phyloP scores from a whole-genome alignment of 2,888 invertebrate genomes.

The Spilarctia lutea region DNA sequence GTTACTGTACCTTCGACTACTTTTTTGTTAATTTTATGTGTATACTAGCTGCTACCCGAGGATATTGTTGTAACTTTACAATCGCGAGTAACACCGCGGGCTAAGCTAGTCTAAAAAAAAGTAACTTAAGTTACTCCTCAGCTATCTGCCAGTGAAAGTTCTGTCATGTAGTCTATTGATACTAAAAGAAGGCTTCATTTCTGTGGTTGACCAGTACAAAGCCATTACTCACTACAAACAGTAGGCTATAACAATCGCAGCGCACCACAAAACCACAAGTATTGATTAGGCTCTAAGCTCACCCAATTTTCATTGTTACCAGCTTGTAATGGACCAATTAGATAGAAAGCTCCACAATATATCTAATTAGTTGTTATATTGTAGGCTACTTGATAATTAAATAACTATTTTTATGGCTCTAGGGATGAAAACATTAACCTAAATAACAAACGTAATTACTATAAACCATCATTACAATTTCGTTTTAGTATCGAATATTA shows the following conservation, averaged over 20 bases:
- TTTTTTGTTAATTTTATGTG: not conserved
- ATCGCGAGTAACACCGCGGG: no score
- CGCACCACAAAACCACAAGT: constrained; percentile 11
- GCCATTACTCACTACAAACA: constrained; percentile 1
- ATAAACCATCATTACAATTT: constrained; percentile 5
- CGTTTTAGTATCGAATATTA: constrained; percentile 6
- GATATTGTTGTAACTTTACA: no score
- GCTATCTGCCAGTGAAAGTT: no score
- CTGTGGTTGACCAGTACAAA: constrained; percentile 5
- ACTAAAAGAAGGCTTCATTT: not conserved
- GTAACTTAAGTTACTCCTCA: no score
- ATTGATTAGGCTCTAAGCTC: constrained; percentile 11
- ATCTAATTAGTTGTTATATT: constrained; percentile 13
- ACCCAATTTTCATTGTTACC: constrained; percentile 5
- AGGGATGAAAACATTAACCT: constrained; percentile 16
- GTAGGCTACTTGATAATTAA: constrained; percentile 14
- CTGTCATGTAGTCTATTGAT: not conserved
- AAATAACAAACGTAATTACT: constrained; percentile 8
- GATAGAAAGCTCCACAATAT: constrained; percentile 15
- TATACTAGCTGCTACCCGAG: no score
- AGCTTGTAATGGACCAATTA: constrained; percentile 19
- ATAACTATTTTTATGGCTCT: constrained; percentile 19
- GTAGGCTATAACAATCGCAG: constrained; percentile 1
- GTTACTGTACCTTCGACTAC: not conserved
- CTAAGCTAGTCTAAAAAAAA: no score